Conservation (phyloP, 2,888 invertebrate species). For the Thecocarcelia acutangulata region DNA sequence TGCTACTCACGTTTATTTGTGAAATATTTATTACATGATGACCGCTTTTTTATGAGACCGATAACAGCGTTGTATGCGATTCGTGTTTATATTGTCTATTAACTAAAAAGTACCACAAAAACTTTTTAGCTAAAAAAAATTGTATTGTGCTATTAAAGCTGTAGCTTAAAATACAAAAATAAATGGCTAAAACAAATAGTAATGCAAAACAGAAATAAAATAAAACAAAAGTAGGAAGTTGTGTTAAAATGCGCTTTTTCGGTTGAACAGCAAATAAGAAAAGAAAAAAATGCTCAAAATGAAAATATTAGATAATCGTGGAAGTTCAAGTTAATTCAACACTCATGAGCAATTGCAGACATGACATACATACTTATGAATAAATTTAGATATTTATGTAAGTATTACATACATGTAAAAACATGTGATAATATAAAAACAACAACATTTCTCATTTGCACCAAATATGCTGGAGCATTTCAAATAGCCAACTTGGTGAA, state of each 20-base stretch:
- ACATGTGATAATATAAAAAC: slow-evolving; percentile 2
- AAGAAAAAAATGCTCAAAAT: slow-evolving; percentile 21
- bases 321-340: slow-evolving; percentile 65
- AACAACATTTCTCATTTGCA: neutral
- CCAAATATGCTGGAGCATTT: neutral
- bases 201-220: neutral
- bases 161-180: slow-evolving; percentile 14
- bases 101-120: neutral
- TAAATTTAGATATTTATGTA: slow-evolving; percentile 2
- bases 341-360: slow-evolving; percentile 30
- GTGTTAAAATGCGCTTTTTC: slow-evolving; percentile 26
- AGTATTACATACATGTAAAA: slow-evolving; percentile 1
- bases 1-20: slow-evolving; percentile 64
- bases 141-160: slow-evolving; percentile 1
- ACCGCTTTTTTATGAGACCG: slow-evolving; percentile 36
- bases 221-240: slow-evolving; percentile 56
- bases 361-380: neutral
- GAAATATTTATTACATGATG: slow-evolving; percentile 55
- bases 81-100: slow-evolving; percentile 15
- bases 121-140: neutral
- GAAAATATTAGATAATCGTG: slow-evolving; percentile 65
- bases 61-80: neutral
- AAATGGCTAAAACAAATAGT: slow-evolving; percentile 2
- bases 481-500: neutral
- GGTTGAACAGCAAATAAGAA: slow-evolving; percentile 24